Evolutionary conservation across 2,797 vertebrate species (phyloP).

Genomic region (Coendou prehensilis): DNA sequence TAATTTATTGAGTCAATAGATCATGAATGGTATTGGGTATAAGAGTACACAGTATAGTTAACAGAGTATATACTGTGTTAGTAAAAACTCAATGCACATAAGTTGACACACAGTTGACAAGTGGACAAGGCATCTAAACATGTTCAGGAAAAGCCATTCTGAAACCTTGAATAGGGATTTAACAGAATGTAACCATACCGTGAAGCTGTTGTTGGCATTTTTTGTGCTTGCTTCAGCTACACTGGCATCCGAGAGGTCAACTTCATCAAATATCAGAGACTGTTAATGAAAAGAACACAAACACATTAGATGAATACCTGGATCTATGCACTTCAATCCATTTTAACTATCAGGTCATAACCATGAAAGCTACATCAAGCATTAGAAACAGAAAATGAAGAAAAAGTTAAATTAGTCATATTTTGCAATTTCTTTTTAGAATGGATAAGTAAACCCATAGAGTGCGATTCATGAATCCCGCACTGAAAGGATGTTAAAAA

Average conservation of each 20-base stretch:
- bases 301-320: slow-evolving; percentile 66
- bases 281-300: slow-evolving; percentile 88
- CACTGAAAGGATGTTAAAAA: neutral
- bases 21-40: neutral
- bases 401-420: slow-evolving; percentile 2
- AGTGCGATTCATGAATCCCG: neutral
- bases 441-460: neutral
- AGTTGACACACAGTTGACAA: neutral
- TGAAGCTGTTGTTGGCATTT: slow-evolving; percentile 99
- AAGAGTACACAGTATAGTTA: neutral
- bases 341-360: slow-evolving; percentile 54
- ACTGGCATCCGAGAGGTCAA: slow-evolving; percentile 98
- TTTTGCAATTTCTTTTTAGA: neutral
- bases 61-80: neutral
- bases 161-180: slow-evolving; percentile 23
- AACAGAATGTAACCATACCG: slow-evolving; percentile 91
- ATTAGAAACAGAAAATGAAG: slow-evolving; percentile 65
- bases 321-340: neutral
- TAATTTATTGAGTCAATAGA: neutral
- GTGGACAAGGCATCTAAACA: neutral
- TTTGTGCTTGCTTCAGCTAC: slow-evolving; percentile 99
- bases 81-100: neutral
- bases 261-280: slow-evolving; percentile 99
- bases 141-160: slow-evolving; percentile 17
- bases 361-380: slow-evolving; percentile 16